Conservation (phyloP, 2,888 invertebrate species). For the Ochlodes sylvanus region DNA sequence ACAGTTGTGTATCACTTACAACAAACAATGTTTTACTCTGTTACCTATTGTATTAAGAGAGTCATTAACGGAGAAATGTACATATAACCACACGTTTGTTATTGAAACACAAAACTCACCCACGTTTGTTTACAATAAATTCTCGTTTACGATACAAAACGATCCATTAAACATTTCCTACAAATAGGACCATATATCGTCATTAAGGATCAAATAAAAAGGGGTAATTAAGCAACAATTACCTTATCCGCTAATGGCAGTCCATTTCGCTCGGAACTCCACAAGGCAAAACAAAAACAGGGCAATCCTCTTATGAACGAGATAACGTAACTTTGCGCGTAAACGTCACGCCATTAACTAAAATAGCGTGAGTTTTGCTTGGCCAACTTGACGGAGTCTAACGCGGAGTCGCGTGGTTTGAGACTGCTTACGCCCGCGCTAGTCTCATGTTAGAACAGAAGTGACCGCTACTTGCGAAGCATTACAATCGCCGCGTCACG, state of each 20-base stretch:
- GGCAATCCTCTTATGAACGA: constrained; percentile 53
- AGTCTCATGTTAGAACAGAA: constrained; percentile 72
- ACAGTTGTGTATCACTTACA: no score
- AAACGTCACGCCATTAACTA: constrained; percentile 50
- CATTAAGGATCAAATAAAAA: constrained; percentile 52
- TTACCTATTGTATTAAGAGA: no score
- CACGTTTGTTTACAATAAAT: constrained; percentile 5
- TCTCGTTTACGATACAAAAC: constrained; percentile 5
- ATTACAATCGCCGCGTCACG: constrained; percentile 66
- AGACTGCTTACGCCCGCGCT: constrained; percentile 62
- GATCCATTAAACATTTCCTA: neutral
- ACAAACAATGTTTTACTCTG: no score
- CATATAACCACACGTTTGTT: neutral
- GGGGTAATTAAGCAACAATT: constrained; percentile 56
- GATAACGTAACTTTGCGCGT: constrained; percentile 54
- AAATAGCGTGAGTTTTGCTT: constrained; percentile 46
- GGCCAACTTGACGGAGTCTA: constrained; percentile 50
- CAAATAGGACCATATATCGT: neutral
- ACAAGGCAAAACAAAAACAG: constrained; percentile 51
- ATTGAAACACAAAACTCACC: neutral
- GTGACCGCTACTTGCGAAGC: constrained; percentile 64
- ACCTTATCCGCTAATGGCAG: constrained; percentile 72
- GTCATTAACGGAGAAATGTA: neutral
- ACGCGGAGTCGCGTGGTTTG: constrained; percentile 51
- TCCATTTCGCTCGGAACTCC: constrained; percentile 64